Evolutionary conservation across 1,140 invertebrate genomes (phyloP).

Genomic region (Drosophila leontia): DNA sequence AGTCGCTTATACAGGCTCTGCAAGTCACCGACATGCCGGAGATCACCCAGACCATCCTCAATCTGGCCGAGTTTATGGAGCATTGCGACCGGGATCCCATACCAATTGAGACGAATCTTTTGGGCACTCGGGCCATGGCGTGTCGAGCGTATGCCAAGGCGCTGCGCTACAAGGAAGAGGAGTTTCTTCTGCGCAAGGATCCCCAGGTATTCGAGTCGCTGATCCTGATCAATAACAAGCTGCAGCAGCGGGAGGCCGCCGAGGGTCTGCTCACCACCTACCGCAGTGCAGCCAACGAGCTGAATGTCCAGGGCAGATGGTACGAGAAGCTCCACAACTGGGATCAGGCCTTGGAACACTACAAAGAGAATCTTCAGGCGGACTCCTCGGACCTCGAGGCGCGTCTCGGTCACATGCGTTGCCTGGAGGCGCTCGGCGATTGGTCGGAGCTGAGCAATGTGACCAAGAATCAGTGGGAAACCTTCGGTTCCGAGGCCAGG

Average conservation of each 20-base stretch:
- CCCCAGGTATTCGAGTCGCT: conserved; percentile 95
- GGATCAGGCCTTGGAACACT: conserved; percentile 97
- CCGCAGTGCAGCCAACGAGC: conserved; percentile 87
- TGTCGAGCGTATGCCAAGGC: conserved; percentile 97
- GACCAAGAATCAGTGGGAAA: conserved; percentile 91
- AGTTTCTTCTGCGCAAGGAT: conserved; percentile 89
- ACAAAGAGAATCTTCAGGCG: conserved; percentile 89
- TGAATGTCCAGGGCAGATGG: conserved; percentile 96
- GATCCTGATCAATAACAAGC: conserved; percentile 99
- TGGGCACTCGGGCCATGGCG: conserved; percentile 93
- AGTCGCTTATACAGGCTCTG: conserved; percentile 94
- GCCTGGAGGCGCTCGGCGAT: conserved; percentile 98
- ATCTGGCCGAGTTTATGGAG: conserved; percentile 99
- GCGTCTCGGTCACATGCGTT: conserved; percentile 97
- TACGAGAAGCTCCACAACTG: conserved; percentile 99
- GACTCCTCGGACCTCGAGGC: conserved; percentile 91
- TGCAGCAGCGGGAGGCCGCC: conserved; percentile 99
- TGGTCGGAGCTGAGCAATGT: conserved; percentile 94
- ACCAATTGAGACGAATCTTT: conserved; percentile 93
- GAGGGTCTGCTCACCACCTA: conserved; percentile 96
- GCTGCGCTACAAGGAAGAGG: conserved; percentile 99
- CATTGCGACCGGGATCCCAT: conserved; percentile 98
- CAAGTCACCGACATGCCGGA: conserved; percentile 97
- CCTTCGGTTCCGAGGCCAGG: conserved; percentile 89
- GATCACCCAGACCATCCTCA: conserved; percentile 98